A percentile compares a stretch with the other conserved stretches of the same genome.
These are phyloP conservation scores for Saturnia japonica DNA, from an alignment of 2,888 invertebrate species.

Conservation along the genomic window DNA sequence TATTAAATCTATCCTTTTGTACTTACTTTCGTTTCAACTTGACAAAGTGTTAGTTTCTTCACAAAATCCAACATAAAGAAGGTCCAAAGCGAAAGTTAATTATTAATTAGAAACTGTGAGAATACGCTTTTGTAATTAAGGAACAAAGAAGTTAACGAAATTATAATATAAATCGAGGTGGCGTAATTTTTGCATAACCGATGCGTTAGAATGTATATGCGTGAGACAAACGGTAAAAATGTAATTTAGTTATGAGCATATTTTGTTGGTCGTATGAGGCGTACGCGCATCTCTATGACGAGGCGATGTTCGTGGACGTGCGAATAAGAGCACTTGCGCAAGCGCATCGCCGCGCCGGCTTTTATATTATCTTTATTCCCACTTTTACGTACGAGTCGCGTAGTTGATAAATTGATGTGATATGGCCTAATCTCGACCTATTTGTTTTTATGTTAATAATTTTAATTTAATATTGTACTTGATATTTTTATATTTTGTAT, in stretches of 20 bases:
- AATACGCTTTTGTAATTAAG: constrained; percentile 39
- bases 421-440: constrained; percentile 30
- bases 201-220: constrained; percentile 36
- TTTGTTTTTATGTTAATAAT: background rate
- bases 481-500: background rate
- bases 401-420: constrained; percentile 52
- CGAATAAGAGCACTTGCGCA: constrained; percentile 71
- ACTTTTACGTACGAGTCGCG: constrained; percentile 39
- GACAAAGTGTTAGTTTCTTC: background rate
- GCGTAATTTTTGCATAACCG: constrained; percentile 66
- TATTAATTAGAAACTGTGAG: constrained; percentile 44
- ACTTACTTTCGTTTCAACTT: no score
- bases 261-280: background rate
- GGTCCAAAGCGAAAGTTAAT: constrained; percentile 21
- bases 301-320: constrained; percentile 37
- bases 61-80: background rate
- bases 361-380: constrained; percentile 43
- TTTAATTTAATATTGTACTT: background rate
- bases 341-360: constrained; percentile 39
- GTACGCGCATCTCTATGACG: constrained; percentile 39
- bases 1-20: no score
- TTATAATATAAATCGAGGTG: constrained; percentile 40
- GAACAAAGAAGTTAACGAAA: constrained; percentile 49
- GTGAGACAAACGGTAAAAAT: constrained; percentile 49
- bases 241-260: constrained; percentile 32